Conservation (phyloP, 2,113 vertebrate genomes). For the Electrona antarctica region DNA sequence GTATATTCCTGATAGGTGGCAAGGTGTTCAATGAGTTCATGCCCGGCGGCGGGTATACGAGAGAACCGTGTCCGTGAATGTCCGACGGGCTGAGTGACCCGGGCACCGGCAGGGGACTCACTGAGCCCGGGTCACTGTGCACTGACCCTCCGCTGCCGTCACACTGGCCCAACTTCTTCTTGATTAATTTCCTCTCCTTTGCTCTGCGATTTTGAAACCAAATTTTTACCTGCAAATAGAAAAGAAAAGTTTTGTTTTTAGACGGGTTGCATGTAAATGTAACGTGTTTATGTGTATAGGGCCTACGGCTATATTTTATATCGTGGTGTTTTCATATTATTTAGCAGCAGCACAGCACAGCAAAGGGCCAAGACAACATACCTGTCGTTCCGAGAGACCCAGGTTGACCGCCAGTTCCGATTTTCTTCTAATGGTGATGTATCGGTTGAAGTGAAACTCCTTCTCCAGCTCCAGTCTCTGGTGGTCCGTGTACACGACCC, state of each 20-base stretch:
- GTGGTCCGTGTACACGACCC: slow-evolving; percentile 94
- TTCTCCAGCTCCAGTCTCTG: slow-evolving; percentile 96
- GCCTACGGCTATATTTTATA: neutral
- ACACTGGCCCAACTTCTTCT: slow-evolving; percentile 92
- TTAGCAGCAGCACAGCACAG: too few relatives aligned
- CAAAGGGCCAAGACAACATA: slow-evolving; percentile 56
- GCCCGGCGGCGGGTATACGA: slow-evolving; percentile 81
- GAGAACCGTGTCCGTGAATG: slow-evolving; percentile 68
- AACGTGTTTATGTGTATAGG: neutral
- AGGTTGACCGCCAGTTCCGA: slow-evolving; percentile 91
- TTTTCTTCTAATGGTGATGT: slow-evolving; percentile 94
- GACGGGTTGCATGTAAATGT: neutral
- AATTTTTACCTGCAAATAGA: slow-evolving; percentile 86
- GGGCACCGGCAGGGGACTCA: slow-evolving; percentile 87
- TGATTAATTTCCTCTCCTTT: slow-evolving; percentile 92
- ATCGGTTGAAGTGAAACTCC: slow-evolving; percentile 96
- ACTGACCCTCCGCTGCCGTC: slow-evolving; percentile 87
- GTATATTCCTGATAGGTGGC: slow-evolving; percentile 87
- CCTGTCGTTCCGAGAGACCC: slow-evolving; percentile 96
- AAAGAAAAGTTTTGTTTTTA: neutral
- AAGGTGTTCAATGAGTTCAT: slow-evolving; percentile 85
- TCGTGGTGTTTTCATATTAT: neutral
- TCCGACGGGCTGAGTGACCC: slow-evolving; percentile 80
- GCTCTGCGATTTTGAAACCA: slow-evolving; percentile 96
- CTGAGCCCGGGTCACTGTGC: slow-evolving; percentile 92